These are phyloP conservation scores for Vanessa cardui DNA, from an alignment of 2,888 invertebrate genomes.

Conservation along the genomic window DNA sequence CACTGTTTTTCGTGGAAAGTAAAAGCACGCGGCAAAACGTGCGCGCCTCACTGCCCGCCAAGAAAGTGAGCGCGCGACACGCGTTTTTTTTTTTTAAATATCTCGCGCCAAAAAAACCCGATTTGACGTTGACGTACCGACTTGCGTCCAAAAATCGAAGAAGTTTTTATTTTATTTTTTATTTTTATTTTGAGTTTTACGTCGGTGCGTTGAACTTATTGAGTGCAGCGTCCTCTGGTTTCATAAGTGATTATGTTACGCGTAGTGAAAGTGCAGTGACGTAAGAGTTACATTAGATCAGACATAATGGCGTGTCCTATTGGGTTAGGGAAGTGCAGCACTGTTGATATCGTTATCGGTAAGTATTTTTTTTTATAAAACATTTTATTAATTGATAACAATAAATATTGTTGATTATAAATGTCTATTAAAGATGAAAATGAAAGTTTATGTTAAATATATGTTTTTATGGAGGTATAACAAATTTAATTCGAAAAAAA, in stretches of 20 bases:
- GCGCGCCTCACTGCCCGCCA: constrained; percentile 68
- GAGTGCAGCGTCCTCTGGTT: constrained; percentile 67
- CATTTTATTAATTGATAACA: not conserved
- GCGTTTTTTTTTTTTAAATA: constrained; percentile 56
- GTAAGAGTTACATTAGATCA: constrained; percentile 74
- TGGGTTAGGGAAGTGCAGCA: constrained; percentile 70
- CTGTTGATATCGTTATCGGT: constrained; percentile 60
- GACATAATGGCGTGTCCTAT: constrained; percentile 68
- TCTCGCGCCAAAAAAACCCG: constrained; percentile 58
- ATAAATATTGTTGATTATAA: not conserved
- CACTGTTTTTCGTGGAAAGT: constrained; percentile 75
- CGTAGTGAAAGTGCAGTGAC: constrained; percentile 79
- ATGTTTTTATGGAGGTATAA: no score
- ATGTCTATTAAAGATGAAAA: no score
- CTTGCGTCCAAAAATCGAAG: constrained; percentile 30
- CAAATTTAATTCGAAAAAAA: no score
- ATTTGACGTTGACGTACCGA: constrained; percentile 41
- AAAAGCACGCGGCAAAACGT: constrained; percentile 67
- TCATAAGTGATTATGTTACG: constrained; percentile 70
- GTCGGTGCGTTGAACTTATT: constrained; percentile 65
- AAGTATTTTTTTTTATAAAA: constrained; percentile 50
- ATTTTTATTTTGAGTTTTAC: constrained; percentile 47
- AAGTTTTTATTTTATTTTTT: constrained; percentile 44
- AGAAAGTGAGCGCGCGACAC: constrained; percentile 73
- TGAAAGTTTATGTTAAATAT: no score